phyloP scores from a whole-genome alignment of 2,888 invertebrate genomes.

The Crocallis elinguaria region DNA sequence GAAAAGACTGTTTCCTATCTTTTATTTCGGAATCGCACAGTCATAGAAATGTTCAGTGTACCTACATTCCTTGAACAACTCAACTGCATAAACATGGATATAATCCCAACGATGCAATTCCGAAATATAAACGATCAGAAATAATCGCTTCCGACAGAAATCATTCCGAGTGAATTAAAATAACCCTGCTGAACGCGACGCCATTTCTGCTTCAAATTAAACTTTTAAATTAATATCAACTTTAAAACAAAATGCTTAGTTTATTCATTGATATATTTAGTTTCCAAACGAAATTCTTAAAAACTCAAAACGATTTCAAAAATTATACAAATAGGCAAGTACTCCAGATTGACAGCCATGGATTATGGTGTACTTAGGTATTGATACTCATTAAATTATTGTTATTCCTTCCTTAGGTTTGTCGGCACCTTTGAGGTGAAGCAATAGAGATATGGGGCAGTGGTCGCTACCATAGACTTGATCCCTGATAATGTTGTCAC shows the following conservation, averaged over 20 bases:
- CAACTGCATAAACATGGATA: no score
- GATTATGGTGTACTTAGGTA: not conserved
- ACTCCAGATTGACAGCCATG: no score
- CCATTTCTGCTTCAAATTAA: not conserved
- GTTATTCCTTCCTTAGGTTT: constrained; percentile 67
- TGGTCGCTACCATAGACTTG: constrained; percentile 97
- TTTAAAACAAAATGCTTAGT: constrained; percentile 2
- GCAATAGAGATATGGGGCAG: constrained; percentile 94
- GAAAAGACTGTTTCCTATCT: no score
- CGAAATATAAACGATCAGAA: no score
- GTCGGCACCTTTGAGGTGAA: constrained; percentile 81
- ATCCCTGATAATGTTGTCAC: constrained; percentile 93
- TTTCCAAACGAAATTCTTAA: not conserved
- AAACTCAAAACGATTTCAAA: constrained; percentile 5
- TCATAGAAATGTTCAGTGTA: no score
- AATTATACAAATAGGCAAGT: constrained; percentile 5
- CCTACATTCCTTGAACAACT: no score
- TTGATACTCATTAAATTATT: constrained; percentile 1
- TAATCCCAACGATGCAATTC: no score
- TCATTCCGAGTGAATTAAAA: no score
- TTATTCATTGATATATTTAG: constrained; percentile 13
- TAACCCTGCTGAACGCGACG: no score
- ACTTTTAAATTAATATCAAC: not conserved
- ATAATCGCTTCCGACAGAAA: no score
- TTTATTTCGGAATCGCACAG: no score